Base-by-base conservation (phyloP, 2,888 invertebrate genomes). In the Oscheius myriophilus region DNA sequence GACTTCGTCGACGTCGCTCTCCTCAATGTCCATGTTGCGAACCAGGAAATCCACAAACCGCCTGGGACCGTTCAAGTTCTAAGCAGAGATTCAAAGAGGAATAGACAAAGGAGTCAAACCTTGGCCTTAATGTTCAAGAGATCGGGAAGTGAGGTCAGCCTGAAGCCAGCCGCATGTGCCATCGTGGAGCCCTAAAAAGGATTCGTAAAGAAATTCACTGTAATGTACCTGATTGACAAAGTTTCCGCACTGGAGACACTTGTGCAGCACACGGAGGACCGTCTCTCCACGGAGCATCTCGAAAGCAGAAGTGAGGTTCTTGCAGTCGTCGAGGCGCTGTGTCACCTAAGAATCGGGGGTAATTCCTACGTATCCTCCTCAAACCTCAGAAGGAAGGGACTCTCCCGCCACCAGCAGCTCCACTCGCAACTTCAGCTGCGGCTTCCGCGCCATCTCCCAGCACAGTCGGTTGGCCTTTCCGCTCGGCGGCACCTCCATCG, bases 151-250 rank as follows among this genome's bases (percentile, higher is more conserved):
- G 46, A 46, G n/a, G 16, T 7, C n/a, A 46, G 46, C 12, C 18
- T 46, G 46, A 46, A 46, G 3, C 46, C 46, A 46, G 46, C 46
- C 2, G 46, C 46, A 46, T 18, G 46, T 12, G 46, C 16, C 46
- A 46, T 16, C 4, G 46, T 2, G 4, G 46, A 18, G 3, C 46
- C 46, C 46, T 46, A 4, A 46, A 46, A 7, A 46, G 3, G 11
- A 46, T 46, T 18, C 3, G 16, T 16, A 46, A 46, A 2, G 3
- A 11, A 46, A 18, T 16, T 18, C 12, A 18, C 2, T 7, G 3
- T 16, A 46, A 46, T 18, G 11, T 46, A 46, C 46, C 46, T 46
- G 46, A 46, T 46, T 46, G 6, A 46, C n/a, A 46, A 18, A 46
- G 18, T 46, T 46, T 7, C 46, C 46, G 46, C n/a, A 18, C 18